Evolutionary conservation across 2,888 invertebrate species (phyloP).

Genomic region (Heliconius ismenius): DNA sequence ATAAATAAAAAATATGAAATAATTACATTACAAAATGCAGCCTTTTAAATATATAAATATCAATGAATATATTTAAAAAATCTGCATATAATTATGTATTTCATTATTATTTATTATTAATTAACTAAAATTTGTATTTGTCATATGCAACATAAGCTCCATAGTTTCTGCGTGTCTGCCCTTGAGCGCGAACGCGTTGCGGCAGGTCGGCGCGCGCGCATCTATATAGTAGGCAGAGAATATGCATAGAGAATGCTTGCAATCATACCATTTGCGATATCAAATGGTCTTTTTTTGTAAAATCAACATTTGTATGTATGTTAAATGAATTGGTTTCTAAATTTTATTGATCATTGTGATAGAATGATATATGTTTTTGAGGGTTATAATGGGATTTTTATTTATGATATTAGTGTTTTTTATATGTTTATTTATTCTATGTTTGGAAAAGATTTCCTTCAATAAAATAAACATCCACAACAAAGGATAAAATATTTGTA

Average conservation of each 20-base stretch:
- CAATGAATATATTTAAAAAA: too few relatives aligned
- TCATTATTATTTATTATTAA: too few relatives aligned
- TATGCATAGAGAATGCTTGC: slow-evolving; percentile 38
- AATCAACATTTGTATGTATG: slow-evolving; percentile 27
- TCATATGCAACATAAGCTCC: slow-evolving; percentile 48
- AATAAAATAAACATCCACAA: neutral
- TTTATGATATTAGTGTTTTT: neutral
- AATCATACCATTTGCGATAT: slow-evolving; percentile 40
- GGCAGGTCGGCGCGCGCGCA: slow-evolving; percentile 67
- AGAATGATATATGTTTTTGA: neutral
- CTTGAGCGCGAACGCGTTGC: slow-evolving; percentile 73
- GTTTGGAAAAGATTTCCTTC: neutral
- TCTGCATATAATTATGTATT: too few relatives aligned
- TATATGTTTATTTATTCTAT: neutral
- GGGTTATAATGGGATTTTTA: neutral
- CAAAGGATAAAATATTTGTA: neutral
- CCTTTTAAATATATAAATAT: too few relatives aligned
- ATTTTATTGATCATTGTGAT: slow-evolving; percentile 14
- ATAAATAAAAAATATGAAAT: too few relatives aligned
- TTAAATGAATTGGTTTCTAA: slow-evolving; percentile 12
- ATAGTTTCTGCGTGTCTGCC: slow-evolving; percentile 53
- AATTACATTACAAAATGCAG: too few relatives aligned
- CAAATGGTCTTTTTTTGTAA: slow-evolving; percentile 34
- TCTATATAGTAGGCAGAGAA: slow-evolving; percentile 46
- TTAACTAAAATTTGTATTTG: neutral